Conservation (phyloP, 1,140 invertebrate species). For the Drosophila obscura region DNA sequence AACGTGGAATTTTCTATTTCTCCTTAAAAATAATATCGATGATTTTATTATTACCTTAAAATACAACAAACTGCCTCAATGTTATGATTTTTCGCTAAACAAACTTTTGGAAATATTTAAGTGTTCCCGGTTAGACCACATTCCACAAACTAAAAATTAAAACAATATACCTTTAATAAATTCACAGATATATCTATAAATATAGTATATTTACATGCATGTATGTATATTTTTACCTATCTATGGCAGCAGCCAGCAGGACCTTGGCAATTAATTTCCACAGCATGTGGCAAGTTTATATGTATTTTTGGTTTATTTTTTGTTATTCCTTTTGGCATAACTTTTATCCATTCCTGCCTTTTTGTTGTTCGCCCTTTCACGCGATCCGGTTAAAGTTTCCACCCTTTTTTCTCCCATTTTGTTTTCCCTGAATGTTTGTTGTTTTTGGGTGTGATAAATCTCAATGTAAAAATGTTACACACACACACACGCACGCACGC, state of each 20-base stretch:
- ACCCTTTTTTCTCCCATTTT: neutral
- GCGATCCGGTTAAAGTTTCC: conserved; percentile 6
- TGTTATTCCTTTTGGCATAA: conserved; percentile 4
- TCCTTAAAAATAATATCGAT: too few relatives aligned
- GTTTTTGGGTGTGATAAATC: conserved; percentile 74
- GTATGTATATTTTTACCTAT: neutral
- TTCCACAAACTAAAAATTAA: too few relatives aligned
- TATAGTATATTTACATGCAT: too few relatives aligned
- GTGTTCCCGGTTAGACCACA: too few relatives aligned
- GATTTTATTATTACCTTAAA: too few relatives aligned
- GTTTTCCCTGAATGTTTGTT: neutral
- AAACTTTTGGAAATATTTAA: neutral
- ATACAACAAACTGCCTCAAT: too few relatives aligned
- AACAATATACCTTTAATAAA: neutral
- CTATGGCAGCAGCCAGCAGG: neutral
- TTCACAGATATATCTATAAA: neutral
- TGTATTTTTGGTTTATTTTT: conserved; percentile 2
- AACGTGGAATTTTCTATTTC: too few relatives aligned
- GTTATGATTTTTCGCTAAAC: neutral
- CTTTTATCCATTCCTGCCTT: conserved; percentile 2
- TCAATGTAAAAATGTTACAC: conserved; percentile 75
- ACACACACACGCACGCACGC: conserved; percentile 15
- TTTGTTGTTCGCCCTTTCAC: conserved; percentile 7
- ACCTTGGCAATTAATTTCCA: conserved; percentile 15
- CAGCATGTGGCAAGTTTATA: conserved; percentile 3